These are phyloP conservation scores for Camelus bactrianus DNA, from an alignment of 2,113 vertebrate genomes.

Conservation along the genomic window DNA sequence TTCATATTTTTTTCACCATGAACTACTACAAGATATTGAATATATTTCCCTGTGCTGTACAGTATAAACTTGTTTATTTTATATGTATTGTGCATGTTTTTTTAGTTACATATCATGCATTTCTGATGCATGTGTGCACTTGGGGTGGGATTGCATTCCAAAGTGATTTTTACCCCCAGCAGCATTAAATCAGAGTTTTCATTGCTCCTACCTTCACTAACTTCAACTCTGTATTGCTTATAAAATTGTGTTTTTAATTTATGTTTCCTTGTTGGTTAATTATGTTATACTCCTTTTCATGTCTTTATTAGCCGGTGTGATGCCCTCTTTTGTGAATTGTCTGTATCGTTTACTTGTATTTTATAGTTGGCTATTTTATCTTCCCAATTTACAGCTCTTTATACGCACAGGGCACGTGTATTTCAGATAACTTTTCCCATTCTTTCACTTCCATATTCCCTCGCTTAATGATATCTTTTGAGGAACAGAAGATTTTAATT, in stretches of 20 bases:
- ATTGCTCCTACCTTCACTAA: background rate
- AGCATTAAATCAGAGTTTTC: background rate
- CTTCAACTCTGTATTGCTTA: background rate
- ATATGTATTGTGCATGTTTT: background rate
- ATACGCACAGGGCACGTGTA: background rate
- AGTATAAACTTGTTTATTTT: no score
- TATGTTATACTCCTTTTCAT: background rate
- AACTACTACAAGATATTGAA: no score
- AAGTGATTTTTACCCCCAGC: background rate
- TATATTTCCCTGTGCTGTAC: no score
- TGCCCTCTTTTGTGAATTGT: background rate
- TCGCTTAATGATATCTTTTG: background rate
- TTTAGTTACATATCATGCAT: background rate
- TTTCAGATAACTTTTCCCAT: background rate
- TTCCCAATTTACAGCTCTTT: background rate
- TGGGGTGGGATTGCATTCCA: background rate
- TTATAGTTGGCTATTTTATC: background rate
- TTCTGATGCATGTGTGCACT: background rate
- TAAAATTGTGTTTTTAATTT: background rate
- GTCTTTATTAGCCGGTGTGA: background rate
- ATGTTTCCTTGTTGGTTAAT: background rate
- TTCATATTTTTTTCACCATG: no score
- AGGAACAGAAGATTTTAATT: background rate
- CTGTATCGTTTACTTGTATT: background rate
- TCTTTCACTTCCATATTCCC: background rate